Evolutionary conservation across 2,888 invertebrate species (phyloP), one percentile per base, ranked within the genome.

Genomic region (Cremastinae sp.): DNA sequence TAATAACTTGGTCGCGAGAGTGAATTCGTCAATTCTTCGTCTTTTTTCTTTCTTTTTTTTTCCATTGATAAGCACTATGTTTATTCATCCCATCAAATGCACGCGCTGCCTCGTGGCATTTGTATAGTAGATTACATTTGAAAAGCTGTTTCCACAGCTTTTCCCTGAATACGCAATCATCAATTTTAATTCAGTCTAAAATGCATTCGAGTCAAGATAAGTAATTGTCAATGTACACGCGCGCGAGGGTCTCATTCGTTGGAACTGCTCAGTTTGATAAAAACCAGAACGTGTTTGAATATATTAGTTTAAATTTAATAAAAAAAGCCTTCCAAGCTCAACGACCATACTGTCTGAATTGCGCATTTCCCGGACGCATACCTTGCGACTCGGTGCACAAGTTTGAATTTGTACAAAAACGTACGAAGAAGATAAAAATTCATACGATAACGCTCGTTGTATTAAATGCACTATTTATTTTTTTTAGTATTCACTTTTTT

Each of bases 381-480:
- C 5, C 28, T 28, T 28, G 28, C 2, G 28, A 28, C 5, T 28
- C 2, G 28, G 2, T 28, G 28, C 28, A 5, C 28, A 5, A n/a
- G n/a, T n/a, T n/a, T n/a, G 28, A 28, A 28, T 3, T 28, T 3
- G 28, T 5, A 5, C 2, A 28, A 28, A 41, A 41, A 2, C 10
- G 41, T 1, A 41, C 2, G 16, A 22, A 0, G 7, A 12, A 8
- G 38, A 34, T 28, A 47, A 28, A 28, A 22, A 14, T 3, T 1
- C 10, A 10, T 7, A 34, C 18, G 20, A 53, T 14, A 14, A 10
- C 1, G n/a, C n/a, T n/a, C 18, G 47, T 14, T 36, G 59, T 75
- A 69, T 79, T 77, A 75, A 81, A 81, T 80, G 65, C 81, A 81
- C 78, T 80, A 79, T 85, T 85, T 86, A 85, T 84, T 85, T 80